phyloP scores from a whole-genome alignment of 1,140 invertebrate species.

The Episyrphus balteatus region DNA sequence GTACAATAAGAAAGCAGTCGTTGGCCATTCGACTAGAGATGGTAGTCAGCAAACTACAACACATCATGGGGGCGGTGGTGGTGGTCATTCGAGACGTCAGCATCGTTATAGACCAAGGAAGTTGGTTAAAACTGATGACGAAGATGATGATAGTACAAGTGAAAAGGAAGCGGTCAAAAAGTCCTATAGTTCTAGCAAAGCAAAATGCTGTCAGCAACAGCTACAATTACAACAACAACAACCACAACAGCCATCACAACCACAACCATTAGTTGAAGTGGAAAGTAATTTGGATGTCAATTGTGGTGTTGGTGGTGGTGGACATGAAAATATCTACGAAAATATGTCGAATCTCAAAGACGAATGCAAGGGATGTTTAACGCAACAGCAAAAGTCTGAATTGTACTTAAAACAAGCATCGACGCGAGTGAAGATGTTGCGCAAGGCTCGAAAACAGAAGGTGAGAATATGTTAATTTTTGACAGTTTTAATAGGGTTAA shows the following conservation, averaged over 20 bases:
- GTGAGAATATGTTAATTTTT: conserved; percentile 13
- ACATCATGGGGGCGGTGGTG: conserved; percentile 14
- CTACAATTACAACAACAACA: conserved; percentile 3
- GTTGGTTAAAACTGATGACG: conserved; percentile 37
- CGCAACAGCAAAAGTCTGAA: conserved; percentile 13
- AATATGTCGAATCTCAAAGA: conserved; percentile 30
- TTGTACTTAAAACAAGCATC: conserved; percentile 35
- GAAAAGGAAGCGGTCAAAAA: conserved; percentile 21
- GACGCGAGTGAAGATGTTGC: conserved; percentile 30
- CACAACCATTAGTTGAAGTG: conserved; percentile 11
- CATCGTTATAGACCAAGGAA: conserved; percentile 35
- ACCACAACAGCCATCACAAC: conserved; percentile 15
- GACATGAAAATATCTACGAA: conserved; percentile 22
- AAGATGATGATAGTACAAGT: conserved; percentile 37
- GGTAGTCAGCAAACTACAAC: not conserved
- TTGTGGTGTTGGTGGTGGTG: not conserved
- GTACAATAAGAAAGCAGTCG: not conserved
- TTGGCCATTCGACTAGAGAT: conserved; percentile 16
- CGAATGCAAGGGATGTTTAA: conserved; percentile 1
- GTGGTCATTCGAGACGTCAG: conserved; percentile 20
- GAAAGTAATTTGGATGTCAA: not conserved
- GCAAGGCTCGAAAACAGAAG: conserved; percentile 35
- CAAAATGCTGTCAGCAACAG: conserved; percentile 16
- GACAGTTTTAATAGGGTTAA: not conserved
- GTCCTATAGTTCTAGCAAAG: not conserved